Percentiles rank a stretch among this genome's conserved stretches.
Evolutionary conservation across 2,797 vertebrate genomes (phyloP).

Genomic region (Coendou prehensilis): DNA sequence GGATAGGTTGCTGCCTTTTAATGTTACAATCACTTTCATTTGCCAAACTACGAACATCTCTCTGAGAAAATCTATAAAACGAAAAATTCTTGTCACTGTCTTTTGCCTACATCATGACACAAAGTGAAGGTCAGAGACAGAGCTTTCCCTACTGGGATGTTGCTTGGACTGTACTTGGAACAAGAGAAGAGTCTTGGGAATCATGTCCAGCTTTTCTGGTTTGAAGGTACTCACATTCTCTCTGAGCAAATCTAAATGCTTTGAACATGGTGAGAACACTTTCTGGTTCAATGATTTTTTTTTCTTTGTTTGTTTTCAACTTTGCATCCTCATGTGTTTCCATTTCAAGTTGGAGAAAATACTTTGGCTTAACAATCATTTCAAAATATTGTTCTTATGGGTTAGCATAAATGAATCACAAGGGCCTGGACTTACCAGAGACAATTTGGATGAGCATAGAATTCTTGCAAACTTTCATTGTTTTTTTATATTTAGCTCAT

Average conservation of each 20-base stretch:
- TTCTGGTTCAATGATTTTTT: neutral
- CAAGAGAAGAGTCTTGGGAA: neutral
- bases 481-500: slow-evolving; percentile 9
- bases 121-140: slow-evolving; percentile 27
- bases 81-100: neutral
- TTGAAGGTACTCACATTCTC: neutral
- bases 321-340: neutral
- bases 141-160: slow-evolving; percentile 1
- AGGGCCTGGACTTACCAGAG: neutral
- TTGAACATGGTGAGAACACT: slow-evolving; percentile 4
- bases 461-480: neutral
- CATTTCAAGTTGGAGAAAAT: slow-evolving; percentile 61
- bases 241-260: slow-evolving; percentile 37
- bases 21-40: slow-evolving; percentile 62
- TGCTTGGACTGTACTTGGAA: neutral
- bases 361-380: slow-evolving; percentile 25
- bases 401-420: neutral
- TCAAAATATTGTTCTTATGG: slow-evolving; percentile 48
- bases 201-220: neutral
- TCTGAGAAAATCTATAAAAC: slow-evolving; percentile 63
- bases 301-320: neutral
- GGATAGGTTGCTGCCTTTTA: slow-evolving; percentile 77
- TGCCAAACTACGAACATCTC: neutral
- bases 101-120: slow-evolving; percentile 51
- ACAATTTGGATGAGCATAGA: neutral